Conservation (phyloP, 2,888 invertebrate species). For the Sabatieria punctata region DNA sequence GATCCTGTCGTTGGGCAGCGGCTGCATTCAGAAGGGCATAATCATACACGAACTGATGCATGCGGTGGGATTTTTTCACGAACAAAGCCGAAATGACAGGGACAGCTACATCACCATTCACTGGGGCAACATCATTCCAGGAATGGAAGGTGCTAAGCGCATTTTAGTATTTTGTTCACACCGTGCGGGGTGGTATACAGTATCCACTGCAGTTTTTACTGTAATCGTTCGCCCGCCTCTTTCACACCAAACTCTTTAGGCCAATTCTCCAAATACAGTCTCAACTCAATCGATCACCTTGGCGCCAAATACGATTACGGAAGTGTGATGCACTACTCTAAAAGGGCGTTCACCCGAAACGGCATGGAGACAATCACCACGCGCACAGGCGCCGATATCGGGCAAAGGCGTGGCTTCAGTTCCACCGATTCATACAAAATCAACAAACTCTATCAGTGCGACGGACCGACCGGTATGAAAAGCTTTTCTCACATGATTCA, state of each 20-base stretch:
- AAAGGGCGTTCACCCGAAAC: constrained; percentile 25
- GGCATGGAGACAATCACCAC: constrained; percentile 10
- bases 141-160: constrained; percentile 9
- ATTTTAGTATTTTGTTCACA: background rate
- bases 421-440: constrained; percentile 25
- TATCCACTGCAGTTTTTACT: background rate
- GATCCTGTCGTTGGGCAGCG: constrained; percentile 24
- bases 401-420: constrained; percentile 26
- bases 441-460: no score
- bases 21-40: constrained; percentile 30
- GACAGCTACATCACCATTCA: constrained; percentile 25
- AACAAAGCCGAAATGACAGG: no score
- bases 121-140: constrained; percentile 30
- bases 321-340: constrained; percentile 28
- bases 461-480: no score
- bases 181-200: background rate
- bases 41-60: constrained; percentile 32
- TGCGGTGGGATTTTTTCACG: constrained; percentile 31
- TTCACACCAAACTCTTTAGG: constrained; percentile 18
- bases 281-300: constrained; percentile 23
- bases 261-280: constrained; percentile 28
- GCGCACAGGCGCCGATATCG: constrained; percentile 17
- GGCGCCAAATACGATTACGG: constrained; percentile 26
- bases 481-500: no score
- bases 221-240: constrained; percentile 27